phyloP scores from a whole-genome alignment of 2,888 invertebrate species.

The Mayetiola destructor region DNA sequence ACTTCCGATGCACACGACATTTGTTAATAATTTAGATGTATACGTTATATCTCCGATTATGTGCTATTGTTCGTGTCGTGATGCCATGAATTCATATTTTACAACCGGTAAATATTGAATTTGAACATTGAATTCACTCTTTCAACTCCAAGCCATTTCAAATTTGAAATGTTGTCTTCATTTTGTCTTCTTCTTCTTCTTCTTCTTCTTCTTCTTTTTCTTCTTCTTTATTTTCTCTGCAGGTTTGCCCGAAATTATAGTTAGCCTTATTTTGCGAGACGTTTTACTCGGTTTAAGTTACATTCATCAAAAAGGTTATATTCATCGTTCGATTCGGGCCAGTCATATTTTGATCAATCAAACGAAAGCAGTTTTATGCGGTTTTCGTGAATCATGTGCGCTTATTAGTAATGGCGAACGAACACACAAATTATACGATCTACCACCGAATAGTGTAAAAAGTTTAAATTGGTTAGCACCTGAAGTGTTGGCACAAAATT shows the following conservation, averaged over 20 bases:
- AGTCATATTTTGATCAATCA: constrained; percentile 69
- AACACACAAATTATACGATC: constrained; percentile 53
- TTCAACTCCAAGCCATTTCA: neutral
- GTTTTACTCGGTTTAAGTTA: constrained; percentile 67
- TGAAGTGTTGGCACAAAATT: constrained; percentile 76
- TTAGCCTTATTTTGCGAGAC: constrained; percentile 64
- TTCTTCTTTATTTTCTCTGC: constrained; percentile 21
- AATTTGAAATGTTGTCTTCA: constrained; percentile 1
- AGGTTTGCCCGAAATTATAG: constrained; percentile 70
- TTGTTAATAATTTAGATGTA: constrained; percentile 61
- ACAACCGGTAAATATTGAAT: constrained; percentile 25
- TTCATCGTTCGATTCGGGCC: constrained; percentile 73
- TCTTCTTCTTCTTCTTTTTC: neutral
- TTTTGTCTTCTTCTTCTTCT: neutral
- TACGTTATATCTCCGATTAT: constrained; percentile 70
- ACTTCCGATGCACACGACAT: constrained; percentile 57
- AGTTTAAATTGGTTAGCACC: constrained; percentile 83
- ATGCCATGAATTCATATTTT: constrained; percentile 63
- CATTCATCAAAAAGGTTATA: constrained; percentile 67
- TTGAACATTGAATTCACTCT: neutral
- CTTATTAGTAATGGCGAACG: constrained; percentile 57
- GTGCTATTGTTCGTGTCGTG: constrained; percentile 71
- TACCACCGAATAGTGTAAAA: constrained; percentile 47
- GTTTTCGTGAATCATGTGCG: constrained; percentile 63
- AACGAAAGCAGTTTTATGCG: constrained; percentile 54